Conservation (phyloP, 2,113 vertebrate species). For the Leptobrachium leishanense region DNA sequence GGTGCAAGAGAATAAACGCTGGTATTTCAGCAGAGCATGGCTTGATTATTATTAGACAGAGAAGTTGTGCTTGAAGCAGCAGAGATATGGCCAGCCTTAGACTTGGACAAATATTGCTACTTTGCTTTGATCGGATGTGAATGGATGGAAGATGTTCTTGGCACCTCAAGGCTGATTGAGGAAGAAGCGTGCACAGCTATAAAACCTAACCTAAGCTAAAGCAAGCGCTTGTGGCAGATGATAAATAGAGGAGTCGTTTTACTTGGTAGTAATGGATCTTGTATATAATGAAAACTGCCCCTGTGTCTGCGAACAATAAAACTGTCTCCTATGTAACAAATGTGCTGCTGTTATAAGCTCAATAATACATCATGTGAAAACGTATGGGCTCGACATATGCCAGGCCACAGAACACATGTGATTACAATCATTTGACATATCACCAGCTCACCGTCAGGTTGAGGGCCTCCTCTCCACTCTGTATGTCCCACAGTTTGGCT, state of each 20-base stretch:
- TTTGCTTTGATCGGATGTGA: background rate
- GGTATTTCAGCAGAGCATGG: background rate
- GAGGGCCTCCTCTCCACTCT: constrained; percentile 81
- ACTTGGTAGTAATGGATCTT: background rate
- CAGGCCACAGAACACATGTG: too few relatives aligned
- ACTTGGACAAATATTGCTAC: too few relatives aligned
- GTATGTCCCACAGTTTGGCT: constrained; percentile 85
- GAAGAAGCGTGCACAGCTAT: background rate
- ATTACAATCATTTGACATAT: too few relatives aligned
- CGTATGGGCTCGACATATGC: too few relatives aligned
- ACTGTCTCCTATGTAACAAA: background rate
- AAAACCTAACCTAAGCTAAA: constrained; percentile 10
- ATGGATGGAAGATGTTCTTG: background rate
- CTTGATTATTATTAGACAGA: background rate
- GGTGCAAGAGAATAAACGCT: background rate
- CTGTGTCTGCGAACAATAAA: constrained; percentile 12
- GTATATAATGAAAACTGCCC: constrained; percentile 7
- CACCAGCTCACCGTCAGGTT: constrained; percentile 73
- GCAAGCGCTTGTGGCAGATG: constrained; percentile 1
- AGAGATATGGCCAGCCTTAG: too few relatives aligned
- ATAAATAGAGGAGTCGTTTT: constrained; percentile 16
- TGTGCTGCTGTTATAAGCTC: background rate
- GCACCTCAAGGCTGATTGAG: constrained; percentile 6
- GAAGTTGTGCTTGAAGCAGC: too few relatives aligned
- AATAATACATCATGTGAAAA: too few relatives aligned